phyloP scores from a whole-genome alignment of 2,113 vertebrate species.

The Ellobius talpinus region DNA sequence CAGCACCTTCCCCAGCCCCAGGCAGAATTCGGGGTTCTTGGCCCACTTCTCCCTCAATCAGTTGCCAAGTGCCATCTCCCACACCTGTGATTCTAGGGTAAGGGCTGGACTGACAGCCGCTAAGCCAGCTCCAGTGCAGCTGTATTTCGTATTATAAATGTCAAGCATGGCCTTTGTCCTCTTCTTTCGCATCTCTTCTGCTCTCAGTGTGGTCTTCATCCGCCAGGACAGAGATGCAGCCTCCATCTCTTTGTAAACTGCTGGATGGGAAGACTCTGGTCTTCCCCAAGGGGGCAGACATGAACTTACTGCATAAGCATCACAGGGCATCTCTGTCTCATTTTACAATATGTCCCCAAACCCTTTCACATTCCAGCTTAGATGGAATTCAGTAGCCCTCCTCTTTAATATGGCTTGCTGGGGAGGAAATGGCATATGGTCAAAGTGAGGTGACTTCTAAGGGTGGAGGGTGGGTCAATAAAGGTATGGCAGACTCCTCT shows the following conservation, averaged over 20 bases:
- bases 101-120: not conserved
- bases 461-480: not conserved
- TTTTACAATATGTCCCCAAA: not conserved
- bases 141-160: not conserved
- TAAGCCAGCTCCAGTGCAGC: not conserved
- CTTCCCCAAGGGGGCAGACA: not conserved
- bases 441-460: not conserved
- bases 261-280: not conserved
- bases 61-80: not conserved
- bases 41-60: not conserved
- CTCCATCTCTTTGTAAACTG: not conserved
- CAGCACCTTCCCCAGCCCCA: not conserved
- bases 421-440: not conserved
- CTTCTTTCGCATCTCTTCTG: not conserved
- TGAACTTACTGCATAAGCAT: not conserved
- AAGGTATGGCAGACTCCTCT: not conserved
- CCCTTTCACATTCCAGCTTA: not conserved
- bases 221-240: not conserved
- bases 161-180: not conserved
- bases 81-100: not conserved
- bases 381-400: not conserved
- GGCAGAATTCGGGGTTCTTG: not conserved
- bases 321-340: not conserved
- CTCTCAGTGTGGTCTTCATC: not conserved
- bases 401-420: not conserved